Evolutionary conservation across 2,113 vertebrate genomes (phyloP), one percentile per base, ranked within the genome.

Genomic region (Mystacornis crossleyi): DNA sequence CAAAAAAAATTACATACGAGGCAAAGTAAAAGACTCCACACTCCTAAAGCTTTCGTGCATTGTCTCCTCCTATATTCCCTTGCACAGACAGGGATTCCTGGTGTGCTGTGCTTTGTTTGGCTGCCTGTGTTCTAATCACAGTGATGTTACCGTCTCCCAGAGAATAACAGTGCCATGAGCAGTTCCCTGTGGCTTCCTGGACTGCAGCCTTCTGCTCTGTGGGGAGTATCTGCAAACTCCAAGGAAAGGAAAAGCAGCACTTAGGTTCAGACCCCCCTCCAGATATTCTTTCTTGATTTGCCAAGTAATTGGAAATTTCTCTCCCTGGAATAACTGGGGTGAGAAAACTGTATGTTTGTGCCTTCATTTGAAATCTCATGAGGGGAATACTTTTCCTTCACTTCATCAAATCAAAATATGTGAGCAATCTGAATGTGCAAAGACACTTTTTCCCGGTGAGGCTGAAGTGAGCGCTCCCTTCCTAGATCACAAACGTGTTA

Each of bases 251-350:
- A 83, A 86, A 71, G 75, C 69, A 83, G 72, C 67, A 6, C 66
- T 85, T 65, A 60, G 48, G n/a, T 64, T 86, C 81, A 77, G 57
- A 67, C 34, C 60, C 82, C 82, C 67, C 72, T 91, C 64, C 71
- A 72, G 80, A 74, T 81, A 70, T 19, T 86, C 86, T 53, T 61
- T 89, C 71, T 80, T 64, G 42, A 74, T 86, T 81, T 81, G 64
- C 51, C 81, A 92, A 85, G 73, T 79, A 89, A 85, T 89, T 90
- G 78, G 79, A 91, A 77, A 86, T 81, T 60, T 92, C 34, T 94
- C 79, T 93, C 24, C 34, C 38, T 86, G 58, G 36, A 92, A 43
- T 86, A 95, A 75, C 53, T 45, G 55, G 26, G 13, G 34, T 73
- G 89, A 82, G 62, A 54, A 82, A 91, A 62, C 54, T 62, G 45